These are phyloP conservation scores for Hyla sarda DNA, from an alignment of 2,113 vertebrate genomes.

Conservation along the genomic window DNA sequence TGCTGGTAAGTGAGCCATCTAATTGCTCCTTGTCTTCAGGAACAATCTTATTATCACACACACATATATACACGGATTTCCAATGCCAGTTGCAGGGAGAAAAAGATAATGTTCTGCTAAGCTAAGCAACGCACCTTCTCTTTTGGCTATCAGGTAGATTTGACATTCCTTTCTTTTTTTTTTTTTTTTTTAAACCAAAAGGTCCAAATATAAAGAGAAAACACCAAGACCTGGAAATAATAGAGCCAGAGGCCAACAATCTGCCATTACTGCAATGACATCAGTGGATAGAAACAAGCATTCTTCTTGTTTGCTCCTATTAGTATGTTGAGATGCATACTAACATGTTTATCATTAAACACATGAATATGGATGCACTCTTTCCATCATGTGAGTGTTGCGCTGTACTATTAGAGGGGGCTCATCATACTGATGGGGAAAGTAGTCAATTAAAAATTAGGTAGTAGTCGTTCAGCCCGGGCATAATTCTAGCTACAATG, in stretches of 20 bases:
- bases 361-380: conserved; percentile 65
- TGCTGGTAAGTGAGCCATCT: conserved; percentile 67
- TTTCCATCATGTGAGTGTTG: conserved; percentile 63
- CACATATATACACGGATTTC: conserved; percentile 66
- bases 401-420: conserved; percentile 66
- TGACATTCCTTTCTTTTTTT: conserved; percentile 60
- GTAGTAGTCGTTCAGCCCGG: conserved; percentile 74
- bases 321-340: conserved; percentile 56
- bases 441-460: conserved; percentile 79
- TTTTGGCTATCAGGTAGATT: conserved; percentile 51
- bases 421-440: conserved; percentile 72
- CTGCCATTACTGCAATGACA: conserved; percentile 65
- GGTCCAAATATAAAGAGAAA: conserved; percentile 61
- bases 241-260: conserved; percentile 65
- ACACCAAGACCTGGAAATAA: conserved; percentile 58
- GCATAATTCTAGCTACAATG: conserved; percentile 67
- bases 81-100: conserved; percentile 48
- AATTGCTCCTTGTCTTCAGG: conserved; percentile 72
- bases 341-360: conserved; percentile 66
- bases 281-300: conserved; percentile 63
- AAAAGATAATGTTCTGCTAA: conserved; percentile 8
- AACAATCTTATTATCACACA: conserved; percentile 70
- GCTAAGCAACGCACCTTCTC: conserved; percentile 34
- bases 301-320: conserved; percentile 67
- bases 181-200: conserved; percentile 45